Evolutionary conservation across 2,113 vertebrate genomes (phyloP).

Genomic region (Myanophis thanlyinensis): DNA sequence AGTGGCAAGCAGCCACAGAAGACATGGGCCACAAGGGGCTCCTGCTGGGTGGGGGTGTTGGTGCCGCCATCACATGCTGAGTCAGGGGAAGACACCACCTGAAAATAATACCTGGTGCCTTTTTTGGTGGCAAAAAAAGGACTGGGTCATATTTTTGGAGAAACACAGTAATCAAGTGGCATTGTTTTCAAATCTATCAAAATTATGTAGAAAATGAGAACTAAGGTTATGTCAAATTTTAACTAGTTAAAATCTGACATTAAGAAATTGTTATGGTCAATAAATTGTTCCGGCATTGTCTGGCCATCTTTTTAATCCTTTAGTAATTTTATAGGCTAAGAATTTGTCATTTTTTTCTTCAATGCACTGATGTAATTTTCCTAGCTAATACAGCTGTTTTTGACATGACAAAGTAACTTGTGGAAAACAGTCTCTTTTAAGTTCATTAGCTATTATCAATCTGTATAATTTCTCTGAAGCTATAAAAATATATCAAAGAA

Average conservation of each 20-base stretch:
- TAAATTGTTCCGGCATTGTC: background rate
- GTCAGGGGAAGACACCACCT: too few relatives aligned
- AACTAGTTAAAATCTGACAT: background rate
- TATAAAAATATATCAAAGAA: slow-evolving; percentile 53
- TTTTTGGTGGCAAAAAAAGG: too few relatives aligned
- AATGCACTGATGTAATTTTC: slow-evolving; percentile 25
- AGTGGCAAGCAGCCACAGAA: too few relatives aligned
- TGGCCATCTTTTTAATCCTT: background rate
- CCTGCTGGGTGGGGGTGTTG: too few relatives aligned
- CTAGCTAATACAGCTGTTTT: slow-evolving; percentile 35
- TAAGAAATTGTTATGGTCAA: background rate
- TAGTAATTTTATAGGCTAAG: background rate
- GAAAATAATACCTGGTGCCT: too few relatives aligned
- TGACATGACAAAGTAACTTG: slow-evolving; percentile 22
- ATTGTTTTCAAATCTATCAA: background rate
- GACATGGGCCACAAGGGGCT: too few relatives aligned
- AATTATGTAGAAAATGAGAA: background rate
- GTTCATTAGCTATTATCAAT: slow-evolving; percentile 61
- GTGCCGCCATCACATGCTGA: too few relatives aligned
- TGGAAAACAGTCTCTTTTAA: slow-evolving; percentile 28
- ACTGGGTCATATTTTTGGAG: too few relatives aligned
- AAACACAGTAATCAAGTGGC: background rate
- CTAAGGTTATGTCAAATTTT: background rate
- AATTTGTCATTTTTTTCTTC: slow-evolving; percentile 25
- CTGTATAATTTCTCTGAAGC: slow-evolving; percentile 44